Conservation (phyloP, 2,113 vertebrate species). For the Cebus imitator region DNA sequence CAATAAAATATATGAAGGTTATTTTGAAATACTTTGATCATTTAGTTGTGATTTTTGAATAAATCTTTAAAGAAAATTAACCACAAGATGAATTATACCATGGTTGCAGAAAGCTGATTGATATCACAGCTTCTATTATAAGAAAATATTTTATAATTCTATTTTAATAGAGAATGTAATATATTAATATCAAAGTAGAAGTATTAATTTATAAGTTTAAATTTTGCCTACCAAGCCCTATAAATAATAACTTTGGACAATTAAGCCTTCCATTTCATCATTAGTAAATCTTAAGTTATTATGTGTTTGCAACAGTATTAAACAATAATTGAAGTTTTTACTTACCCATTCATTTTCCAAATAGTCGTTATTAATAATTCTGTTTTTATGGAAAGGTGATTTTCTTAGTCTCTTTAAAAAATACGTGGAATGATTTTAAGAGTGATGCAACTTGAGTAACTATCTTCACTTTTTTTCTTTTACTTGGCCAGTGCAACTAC, state of each 20-base stretch:
- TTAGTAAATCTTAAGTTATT: slow-evolving; percentile 29
- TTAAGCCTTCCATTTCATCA: not conserved
- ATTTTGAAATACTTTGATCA: slow-evolving; percentile 3
- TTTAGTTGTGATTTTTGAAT: not conserved
- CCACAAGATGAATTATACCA: not conserved
- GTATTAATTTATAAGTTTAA: not conserved
- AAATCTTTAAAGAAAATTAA: slow-evolving; percentile 19
- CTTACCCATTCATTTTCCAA: not conserved
- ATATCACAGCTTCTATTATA: not conserved
- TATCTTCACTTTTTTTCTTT: slow-evolving; percentile 12
- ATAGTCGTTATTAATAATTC: not conserved
- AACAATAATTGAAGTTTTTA: not conserved
- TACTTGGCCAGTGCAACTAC: not conserved
- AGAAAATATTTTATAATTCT: slow-evolving; percentile 27
- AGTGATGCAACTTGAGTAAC: not conserved
- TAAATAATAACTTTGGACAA: not conserved
- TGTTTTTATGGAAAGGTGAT: not conserved
- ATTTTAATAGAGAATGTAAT: not conserved
- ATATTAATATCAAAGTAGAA: slow-evolving; percentile 7
- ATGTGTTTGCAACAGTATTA: not conserved
- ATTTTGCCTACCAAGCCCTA: not conserved
- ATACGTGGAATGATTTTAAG: not conserved
- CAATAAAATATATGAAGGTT: slow-evolving; percentile 36
- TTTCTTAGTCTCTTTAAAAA: slow-evolving; percentile 24
- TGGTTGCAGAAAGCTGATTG: not conserved